These are phyloP conservation scores for Aphelocoma coerulescens DNA, from an alignment of 2,113 vertebrate species.

Conservation along the genomic window DNA sequence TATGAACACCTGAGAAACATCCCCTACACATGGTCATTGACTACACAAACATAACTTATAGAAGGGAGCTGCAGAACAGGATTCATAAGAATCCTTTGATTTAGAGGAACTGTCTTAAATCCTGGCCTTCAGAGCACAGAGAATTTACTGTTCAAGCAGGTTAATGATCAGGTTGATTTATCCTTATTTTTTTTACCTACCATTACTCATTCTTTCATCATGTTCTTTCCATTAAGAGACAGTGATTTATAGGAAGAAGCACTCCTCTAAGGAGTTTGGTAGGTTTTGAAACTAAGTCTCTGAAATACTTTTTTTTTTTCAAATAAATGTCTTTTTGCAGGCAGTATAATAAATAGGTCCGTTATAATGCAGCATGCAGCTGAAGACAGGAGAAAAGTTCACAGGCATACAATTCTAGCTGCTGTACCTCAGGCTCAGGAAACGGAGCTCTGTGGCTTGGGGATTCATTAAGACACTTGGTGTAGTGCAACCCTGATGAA, in stretches of 20 bases:
- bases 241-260: slow-evolving; percentile 33
- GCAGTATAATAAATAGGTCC: background rate
- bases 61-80: background rate
- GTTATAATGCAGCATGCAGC: background rate
- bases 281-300: background rate
- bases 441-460: background rate
- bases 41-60: background rate
- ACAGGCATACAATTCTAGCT: background rate
- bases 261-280: background rate
- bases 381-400: background rate
- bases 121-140: background rate
- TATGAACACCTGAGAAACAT: slow-evolving; percentile 39
- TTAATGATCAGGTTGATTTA: slow-evolving; percentile 55
- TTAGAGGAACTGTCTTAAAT: slow-evolving; percentile 52
- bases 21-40: slow-evolving; percentile 10
- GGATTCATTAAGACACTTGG: background rate
- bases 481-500: slow-evolving; percentile 16
- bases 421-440: slow-evolving; percentile 3
- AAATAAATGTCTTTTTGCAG: background rate
- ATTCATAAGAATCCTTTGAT: slow-evolving; percentile 17
- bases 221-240: background rate
- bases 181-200: slow-evolving; percentile 29
- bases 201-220: slow-evolving; percentile 44
- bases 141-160: slow-evolving; percentile 10
- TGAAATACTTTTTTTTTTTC: background rate